These are phyloP conservation scores for Doryteuthis pealeii DNA, from an alignment of 1,140 invertebrate species.

Conservation along the genomic window DNA sequence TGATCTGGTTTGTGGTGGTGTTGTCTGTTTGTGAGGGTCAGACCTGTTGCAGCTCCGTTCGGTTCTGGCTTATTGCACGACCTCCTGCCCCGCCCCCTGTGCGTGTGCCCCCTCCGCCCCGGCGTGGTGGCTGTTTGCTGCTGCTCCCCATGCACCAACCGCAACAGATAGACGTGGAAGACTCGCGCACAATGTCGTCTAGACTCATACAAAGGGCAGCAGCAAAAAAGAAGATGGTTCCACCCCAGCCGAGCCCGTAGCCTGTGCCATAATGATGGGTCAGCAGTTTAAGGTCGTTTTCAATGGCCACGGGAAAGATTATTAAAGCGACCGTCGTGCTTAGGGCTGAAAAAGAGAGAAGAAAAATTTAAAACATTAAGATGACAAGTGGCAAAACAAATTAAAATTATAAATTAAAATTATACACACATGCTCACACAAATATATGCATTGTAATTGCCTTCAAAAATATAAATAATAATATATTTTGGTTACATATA, in stretches of 20 bases:
- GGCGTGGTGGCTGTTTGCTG: conserved; percentile 20
- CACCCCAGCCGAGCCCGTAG: conserved; percentile 55
- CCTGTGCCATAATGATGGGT: conserved; percentile 51
- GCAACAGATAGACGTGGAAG: conserved; percentile 34
- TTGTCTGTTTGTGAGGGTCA: conserved; percentile 26
- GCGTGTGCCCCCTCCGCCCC: neutral
- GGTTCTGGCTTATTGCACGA: conserved; percentile 21
- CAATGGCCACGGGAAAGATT: conserved; percentile 50
- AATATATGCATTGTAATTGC: too few relatives aligned
- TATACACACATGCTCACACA: too few relatives aligned
- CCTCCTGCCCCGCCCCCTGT: neutral
- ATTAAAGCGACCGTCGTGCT: conserved; percentile 50
- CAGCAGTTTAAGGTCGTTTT: conserved; percentile 36
- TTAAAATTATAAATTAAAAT: neutral
- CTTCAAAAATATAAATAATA: too few relatives aligned
- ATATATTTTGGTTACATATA: too few relatives aligned
- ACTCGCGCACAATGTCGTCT: conserved; percentile 55
- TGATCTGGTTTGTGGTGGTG: neutral
- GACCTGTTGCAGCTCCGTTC: conserved; percentile 39
- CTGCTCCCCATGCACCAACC: conserved; percentile 46
- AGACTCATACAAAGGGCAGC: conserved; percentile 59
- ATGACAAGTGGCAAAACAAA: neutral
- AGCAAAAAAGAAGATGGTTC: conserved; percentile 53
- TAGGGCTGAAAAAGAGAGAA: conserved; percentile 43
- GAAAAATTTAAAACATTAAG: neutral